phyloP scores from a whole-genome alignment of 2,888 invertebrate genomes.

The Phania funesta region DNA sequence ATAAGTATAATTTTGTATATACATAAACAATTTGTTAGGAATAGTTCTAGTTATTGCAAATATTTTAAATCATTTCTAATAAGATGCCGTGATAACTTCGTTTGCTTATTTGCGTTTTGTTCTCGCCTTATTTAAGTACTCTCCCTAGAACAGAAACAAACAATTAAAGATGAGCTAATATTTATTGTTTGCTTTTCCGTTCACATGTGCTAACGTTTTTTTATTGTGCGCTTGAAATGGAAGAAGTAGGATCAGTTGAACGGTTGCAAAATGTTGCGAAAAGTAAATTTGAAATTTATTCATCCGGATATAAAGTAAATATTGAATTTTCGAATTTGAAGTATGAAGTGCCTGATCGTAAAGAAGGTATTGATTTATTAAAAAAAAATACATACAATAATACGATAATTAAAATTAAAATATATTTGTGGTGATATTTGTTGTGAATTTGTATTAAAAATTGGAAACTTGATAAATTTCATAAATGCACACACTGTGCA shows the following conservation, averaged over 20 bases:
- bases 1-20: background rate
- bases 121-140: background rate
- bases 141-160: conserved; percentile 28
- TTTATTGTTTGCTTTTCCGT: background rate
- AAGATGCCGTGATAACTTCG: conserved; percentile 12
- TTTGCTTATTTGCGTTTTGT: background rate
- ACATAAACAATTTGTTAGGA: background rate
- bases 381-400: background rate
- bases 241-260: conserved; percentile 14
- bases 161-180: background rate
- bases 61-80: background rate
- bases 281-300: conserved; percentile 35
- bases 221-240: conserved; percentile 17
- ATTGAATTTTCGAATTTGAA: conserved; percentile 56
- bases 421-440: no score
- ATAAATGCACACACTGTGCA: no score
- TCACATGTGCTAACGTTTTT: background rate
- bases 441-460: no score
- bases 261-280: conserved; percentile 26
- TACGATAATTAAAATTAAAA: background rate
- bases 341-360: conserved; percentile 41
- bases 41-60: conserved; percentile 9
- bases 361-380: conserved; percentile 27
- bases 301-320: conserved; percentile 39
- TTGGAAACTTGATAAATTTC: no score